Conservation (phyloP, 2,797 vertebrate genomes). For the Bradypodion ventrale region DNA sequence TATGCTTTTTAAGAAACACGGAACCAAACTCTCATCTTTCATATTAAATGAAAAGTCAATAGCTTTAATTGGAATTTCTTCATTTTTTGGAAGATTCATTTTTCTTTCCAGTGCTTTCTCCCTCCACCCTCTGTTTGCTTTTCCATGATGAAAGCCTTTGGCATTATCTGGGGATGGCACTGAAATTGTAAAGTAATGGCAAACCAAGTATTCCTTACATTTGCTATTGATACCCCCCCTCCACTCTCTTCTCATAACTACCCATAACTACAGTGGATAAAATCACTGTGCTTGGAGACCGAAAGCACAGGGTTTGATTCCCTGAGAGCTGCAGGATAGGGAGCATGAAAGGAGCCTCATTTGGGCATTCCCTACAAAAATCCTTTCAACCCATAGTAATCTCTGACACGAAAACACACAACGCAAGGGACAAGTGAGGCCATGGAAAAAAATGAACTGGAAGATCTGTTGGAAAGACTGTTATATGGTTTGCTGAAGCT, state of each 20-base stretch:
- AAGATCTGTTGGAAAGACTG: too few relatives aligned
- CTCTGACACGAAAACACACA: too few relatives aligned
- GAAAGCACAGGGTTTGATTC: too few relatives aligned
- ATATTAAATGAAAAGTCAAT: slow-evolving; percentile 46
- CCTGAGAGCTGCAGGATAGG: too few relatives aligned
- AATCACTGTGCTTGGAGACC: too few relatives aligned
- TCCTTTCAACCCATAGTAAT: too few relatives aligned
- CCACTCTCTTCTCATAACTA: too few relatives aligned
- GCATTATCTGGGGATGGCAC: slow-evolving; percentile 24
- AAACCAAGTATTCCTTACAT: slow-evolving; percentile 27
- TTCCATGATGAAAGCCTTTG: background rate
- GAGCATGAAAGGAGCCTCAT: too few relatives aligned
- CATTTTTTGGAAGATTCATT: slow-evolving; percentile 15
- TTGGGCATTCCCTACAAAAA: too few relatives aligned
- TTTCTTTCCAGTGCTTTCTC: slow-evolving; percentile 3
- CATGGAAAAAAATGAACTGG: background rate
- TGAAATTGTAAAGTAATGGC: slow-evolving; percentile 29
- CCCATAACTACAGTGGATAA: too few relatives aligned
- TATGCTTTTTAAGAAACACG: background rate
- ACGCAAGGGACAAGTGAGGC: background rate
- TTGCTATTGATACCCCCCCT: slow-evolving; percentile 19
- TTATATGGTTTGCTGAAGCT: too few relatives aligned
- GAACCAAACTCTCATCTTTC: slow-evolving; percentile 7
- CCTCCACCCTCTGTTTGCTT: slow-evolving; percentile 27
- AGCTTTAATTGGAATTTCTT: slow-evolving; percentile 25